These are phyloP conservation scores for Smittia sp. DNA, from an alignment of 2,888 invertebrate genomes.

Conservation along the genomic window DNA sequence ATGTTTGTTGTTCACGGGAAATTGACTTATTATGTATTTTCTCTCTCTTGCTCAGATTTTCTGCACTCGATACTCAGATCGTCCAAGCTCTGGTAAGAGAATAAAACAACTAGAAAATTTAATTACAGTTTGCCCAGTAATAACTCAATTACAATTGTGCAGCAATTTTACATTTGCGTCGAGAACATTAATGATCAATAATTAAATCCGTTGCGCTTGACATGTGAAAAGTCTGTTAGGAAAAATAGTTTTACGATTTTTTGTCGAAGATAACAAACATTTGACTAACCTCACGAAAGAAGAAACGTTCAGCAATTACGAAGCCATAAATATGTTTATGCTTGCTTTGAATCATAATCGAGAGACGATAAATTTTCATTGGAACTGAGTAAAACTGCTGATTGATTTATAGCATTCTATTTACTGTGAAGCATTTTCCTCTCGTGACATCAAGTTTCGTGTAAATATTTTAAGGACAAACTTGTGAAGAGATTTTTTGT, in stretches of 20 bases:
- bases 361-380: neutral
- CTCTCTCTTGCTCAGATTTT: slow-evolving; percentile 60
- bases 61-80: slow-evolving; percentile 92
- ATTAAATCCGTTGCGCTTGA: too few relatives aligned
- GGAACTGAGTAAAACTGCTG: slow-evolving; percentile 1
- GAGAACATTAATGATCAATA: too few relatives aligned
- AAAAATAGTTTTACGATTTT: too few relatives aligned
- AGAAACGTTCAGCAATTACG: neutral
- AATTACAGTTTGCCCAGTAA: too few relatives aligned
- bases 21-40: slow-evolving; percentile 15
- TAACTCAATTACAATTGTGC: too few relatives aligned
- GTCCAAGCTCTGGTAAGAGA: slow-evolving; percentile 76
- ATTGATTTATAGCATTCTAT: slow-evolving; percentile 37
- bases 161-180: too few relatives aligned
- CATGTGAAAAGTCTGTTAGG: too few relatives aligned
- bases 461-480: slow-evolving; percentile 27
- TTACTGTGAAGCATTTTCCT: slow-evolving; percentile 18
- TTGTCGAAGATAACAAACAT: too few relatives aligned
- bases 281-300: too few relatives aligned
- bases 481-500: slow-evolving; percentile 21
- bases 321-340: slow-evolving; percentile 21
- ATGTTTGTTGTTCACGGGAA: neutral
- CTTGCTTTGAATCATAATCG: slow-evolving; percentile 25
- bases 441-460: slow-evolving; percentile 6
- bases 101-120: too few relatives aligned